Evolutionary conservation across 2,113 vertebrate genomes (phyloP).

Genomic region (Rallus limicola): DNA sequence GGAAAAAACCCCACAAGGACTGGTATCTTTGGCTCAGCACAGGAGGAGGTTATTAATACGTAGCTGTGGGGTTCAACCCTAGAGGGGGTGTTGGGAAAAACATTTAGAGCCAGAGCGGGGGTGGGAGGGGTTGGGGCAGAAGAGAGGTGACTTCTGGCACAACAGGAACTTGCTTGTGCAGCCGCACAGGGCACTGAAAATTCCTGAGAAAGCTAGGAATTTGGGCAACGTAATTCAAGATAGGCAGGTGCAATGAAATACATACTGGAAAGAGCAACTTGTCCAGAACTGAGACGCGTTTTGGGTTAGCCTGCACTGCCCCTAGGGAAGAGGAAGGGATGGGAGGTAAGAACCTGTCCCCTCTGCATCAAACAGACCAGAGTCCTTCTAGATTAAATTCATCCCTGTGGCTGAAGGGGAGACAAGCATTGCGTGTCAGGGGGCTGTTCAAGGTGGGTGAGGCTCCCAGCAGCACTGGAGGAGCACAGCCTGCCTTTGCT

Average conservation of each 20-base stretch:
- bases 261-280: neutral
- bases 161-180: neutral
- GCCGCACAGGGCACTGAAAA: neutral
- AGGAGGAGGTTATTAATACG: neutral
- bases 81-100: neutral
- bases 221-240: neutral
- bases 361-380: neutral
- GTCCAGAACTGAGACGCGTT: neutral
- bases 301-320: accelerated
- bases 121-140: neutral
- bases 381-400: neutral
- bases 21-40: neutral
- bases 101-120: no score
- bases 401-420: accelerated
- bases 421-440: accelerated
- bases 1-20: neutral
- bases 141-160: neutral
- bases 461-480: accelerated
- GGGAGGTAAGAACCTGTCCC: neutral
- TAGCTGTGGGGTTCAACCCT: neutral
- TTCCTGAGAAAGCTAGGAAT: neutral
- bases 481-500: neutral
- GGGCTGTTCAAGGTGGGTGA: neutral
- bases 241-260: neutral
- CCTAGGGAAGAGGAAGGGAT: neutral